Evolutionary conservation across 2,888 invertebrate genomes (phyloP), one percentile per base, ranked within the genome.

Genomic region (Xanthia togata): DNA sequence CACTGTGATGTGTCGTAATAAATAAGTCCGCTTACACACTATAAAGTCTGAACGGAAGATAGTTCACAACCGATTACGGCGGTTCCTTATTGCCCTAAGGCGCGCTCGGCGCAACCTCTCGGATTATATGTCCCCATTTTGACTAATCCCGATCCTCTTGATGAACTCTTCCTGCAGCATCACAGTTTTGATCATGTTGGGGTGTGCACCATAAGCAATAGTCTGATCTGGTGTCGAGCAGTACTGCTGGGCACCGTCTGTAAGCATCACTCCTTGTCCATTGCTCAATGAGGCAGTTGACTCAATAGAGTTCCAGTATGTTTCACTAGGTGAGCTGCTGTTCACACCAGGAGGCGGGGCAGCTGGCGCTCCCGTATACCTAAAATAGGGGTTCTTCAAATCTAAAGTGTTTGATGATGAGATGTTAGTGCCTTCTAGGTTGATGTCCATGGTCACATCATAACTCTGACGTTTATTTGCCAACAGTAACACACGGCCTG

Each of bases 401-500:
- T 99, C 99, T 91, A 99, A 97, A 26, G 98, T 99, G 94, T 99
- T 99, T 83, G 98, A 98, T 59, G 99, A 98, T 81, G 98, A 97
- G 90, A 98, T 97, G 78, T 97, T 98, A 20, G 99, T 98, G 59
- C 99, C 99, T 93, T 99, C 99, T 81, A 99, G 97, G 88, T 98
- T 98, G 87, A 99, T 96, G 89, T 99, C 99, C 93, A 99, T 99
- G 26, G 99, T 99, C 5, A 99, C 99, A 96, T 99, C 99, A 92
- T 99, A 99, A 91, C 99, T 99, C 97, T 99, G 99, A 93, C 99
- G 97, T 95, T 99, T 98, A 94, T 99, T 99, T 23, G 99, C 99
- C 84, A 98, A 97, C 86, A 99, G 97, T 77, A 98, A 94, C 53
- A 99, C 99, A 89, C 98, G 97, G 1, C 99, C 99, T 1, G 98